Evolutionary conservation across 2,113 vertebrate genomes (phyloP).

Genomic region (Copsychus sechellarum): DNA sequence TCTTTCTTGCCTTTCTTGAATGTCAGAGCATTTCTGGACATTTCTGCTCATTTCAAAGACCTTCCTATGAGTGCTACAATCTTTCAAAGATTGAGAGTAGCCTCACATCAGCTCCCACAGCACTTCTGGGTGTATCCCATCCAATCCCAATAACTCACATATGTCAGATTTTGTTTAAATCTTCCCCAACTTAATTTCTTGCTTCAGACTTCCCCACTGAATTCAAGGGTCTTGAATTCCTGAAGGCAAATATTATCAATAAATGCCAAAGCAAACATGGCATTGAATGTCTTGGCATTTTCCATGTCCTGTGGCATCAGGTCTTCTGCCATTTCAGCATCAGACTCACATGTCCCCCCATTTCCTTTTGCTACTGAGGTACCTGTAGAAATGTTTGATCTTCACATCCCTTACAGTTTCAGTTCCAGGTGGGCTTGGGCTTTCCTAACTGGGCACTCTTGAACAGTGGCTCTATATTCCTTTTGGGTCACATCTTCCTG

Average conservation of each 20-base stretch:
- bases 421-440: not conserved
- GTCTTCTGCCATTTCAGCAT: not conserved
- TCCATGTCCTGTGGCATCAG: not conserved
- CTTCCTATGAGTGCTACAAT: not conserved
- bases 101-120: not conserved
- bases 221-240: not conserved
- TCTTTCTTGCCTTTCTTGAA: not conserved
- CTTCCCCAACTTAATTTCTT: not conserved
- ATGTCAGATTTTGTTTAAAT: not conserved
- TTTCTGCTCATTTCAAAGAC: not conserved
- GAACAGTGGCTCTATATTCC: not conserved
- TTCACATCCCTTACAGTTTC: not conserved
- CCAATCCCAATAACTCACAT: fast-evolving
- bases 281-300: not conserved
- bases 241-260: not conserved
- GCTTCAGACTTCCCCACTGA: not conserved
- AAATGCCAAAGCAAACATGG: not conserved
- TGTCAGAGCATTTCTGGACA: not conserved
- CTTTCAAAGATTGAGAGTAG: not conserved
- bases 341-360: not conserved
- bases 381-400: not conserved
- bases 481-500: not conserved
- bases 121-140: not conserved
- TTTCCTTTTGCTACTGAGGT: not conserved
- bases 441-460: not conserved